phyloP scores from a whole-genome alignment of 2,888 invertebrate genomes.

The Scaptodrosophila latifasciaeformis region DNA sequence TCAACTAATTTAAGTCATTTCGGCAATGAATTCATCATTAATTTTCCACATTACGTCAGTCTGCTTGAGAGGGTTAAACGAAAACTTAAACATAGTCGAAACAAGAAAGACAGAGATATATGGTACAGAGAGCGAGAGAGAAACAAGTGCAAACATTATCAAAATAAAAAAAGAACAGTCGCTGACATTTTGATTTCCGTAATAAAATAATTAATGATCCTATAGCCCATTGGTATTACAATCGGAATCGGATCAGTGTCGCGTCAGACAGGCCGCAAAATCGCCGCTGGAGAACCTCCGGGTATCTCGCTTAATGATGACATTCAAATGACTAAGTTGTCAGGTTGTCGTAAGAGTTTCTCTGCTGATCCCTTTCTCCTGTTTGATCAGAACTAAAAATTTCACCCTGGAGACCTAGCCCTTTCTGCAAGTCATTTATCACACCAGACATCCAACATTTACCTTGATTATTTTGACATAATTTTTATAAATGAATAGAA shows the following conservation, averaged over 20 bases:
- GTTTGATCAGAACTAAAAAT: conserved; percentile 35
- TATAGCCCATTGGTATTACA: conserved; percentile 25
- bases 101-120: background rate
- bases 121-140: background rate
- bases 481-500: conserved; percentile 62
- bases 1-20: too few species aligned
- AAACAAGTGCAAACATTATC: conserved; percentile 47
- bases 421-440: conserved; percentile 41
- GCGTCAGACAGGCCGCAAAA: conserved; percentile 19
- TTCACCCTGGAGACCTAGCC: conserved; percentile 30
- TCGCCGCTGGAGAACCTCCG: conserved; percentile 1
- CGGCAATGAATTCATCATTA: too few species aligned
- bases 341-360: conserved; percentile 19
- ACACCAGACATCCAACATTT: conserved; percentile 25
- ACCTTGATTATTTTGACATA: conserved; percentile 69
- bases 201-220: conserved; percentile 69
- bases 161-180: conserved; percentile 41
- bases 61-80: background rate
- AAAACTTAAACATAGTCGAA: conserved; percentile 1
- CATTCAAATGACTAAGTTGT: conserved; percentile 52
- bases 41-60: conserved; percentile 63
- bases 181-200: conserved; percentile 70
- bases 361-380: background rate
- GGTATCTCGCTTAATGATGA: conserved; percentile 54
- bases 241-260: conserved; percentile 56